phyloP scores from a whole-genome alignment of 2,888 invertebrate genomes.

The Cylloceria caligata region DNA sequence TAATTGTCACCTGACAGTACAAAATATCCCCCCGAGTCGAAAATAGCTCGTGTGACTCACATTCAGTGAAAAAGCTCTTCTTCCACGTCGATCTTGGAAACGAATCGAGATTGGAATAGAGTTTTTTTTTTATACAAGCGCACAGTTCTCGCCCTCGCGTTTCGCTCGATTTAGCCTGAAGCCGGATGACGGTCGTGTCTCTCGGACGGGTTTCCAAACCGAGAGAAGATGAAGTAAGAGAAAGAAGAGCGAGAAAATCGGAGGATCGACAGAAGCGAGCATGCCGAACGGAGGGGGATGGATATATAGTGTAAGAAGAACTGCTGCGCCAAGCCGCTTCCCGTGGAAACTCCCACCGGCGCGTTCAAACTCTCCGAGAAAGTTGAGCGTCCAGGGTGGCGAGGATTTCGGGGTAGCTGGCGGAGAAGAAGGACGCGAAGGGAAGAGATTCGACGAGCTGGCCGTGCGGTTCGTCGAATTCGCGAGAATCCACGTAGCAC shows the following conservation, averaged over 20 bases:
- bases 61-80: background rate
- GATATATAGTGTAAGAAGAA: constrained; percentile 36
- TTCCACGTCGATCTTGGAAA: constrained; percentile 8
- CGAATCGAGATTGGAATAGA: constrained; percentile 26
- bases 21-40: background rate
- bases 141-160: constrained; percentile 9
- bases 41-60: constrained; percentile 10
- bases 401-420: constrained; percentile 43
- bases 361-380: constrained; percentile 36
- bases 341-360: constrained; percentile 41
- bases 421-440: constrained; percentile 1
- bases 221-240: constrained; percentile 21
- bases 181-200: constrained; percentile 13
- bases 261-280: constrained; percentile 17
- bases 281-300: constrained; percentile 10
- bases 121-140: constrained; percentile 3
- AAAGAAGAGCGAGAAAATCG: constrained; percentile 18
- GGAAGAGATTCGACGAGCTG: constrained; percentile 31
- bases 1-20: background rate
- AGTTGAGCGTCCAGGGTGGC: constrained; percentile 48
- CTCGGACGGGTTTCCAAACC: background rate
- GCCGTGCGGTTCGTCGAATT: constrained; percentile 39
- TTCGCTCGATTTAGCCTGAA: constrained; percentile 34
- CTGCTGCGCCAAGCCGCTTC: constrained; percentile 57
- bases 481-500: constrained; percentile 23